phyloP scores from a whole-genome alignment of 1,140 invertebrate genomes.

The Drosophila tsacasi region DNA sequence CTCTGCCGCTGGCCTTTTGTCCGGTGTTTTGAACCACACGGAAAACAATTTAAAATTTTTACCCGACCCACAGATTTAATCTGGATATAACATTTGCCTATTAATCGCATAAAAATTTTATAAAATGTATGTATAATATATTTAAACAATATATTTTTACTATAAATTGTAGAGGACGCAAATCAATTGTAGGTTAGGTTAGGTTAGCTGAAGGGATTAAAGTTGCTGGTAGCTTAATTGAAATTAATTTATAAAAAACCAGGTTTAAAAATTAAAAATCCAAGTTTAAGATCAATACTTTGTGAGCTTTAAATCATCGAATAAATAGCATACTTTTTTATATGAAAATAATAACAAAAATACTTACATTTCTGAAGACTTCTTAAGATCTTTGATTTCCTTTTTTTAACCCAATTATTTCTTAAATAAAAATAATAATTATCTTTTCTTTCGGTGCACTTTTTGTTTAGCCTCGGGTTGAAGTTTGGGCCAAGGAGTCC shows the following conservation, averaged over 20 bases:
- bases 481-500: constrained; percentile 39
- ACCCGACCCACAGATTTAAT: background rate
- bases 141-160: background rate
- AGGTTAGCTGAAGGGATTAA: no score
- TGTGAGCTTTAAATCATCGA: no score
- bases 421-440: background rate
- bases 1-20: constrained; percentile 20
- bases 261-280: no score
- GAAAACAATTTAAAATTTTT: constrained; percentile 10
- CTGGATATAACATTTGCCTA: background rate
- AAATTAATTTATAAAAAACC: background rate
- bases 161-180: background rate
- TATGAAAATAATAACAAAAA: background rate
- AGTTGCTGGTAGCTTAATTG: background rate
- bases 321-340: no score
- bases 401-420: no score
- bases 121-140: background rate
- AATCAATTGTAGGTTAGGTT: background rate
- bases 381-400: background rate
- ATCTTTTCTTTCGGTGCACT: constrained; percentile 1
- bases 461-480: constrained; percentile 4
- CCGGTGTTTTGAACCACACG: constrained; percentile 20
- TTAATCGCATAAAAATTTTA: background rate
- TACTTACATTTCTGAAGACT: no score
- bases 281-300: background rate